Evolutionary conservation across 2,888 invertebrate species (phyloP), one percentile per base, ranked within the genome.

Genomic region (Elysia crispata): DNA sequence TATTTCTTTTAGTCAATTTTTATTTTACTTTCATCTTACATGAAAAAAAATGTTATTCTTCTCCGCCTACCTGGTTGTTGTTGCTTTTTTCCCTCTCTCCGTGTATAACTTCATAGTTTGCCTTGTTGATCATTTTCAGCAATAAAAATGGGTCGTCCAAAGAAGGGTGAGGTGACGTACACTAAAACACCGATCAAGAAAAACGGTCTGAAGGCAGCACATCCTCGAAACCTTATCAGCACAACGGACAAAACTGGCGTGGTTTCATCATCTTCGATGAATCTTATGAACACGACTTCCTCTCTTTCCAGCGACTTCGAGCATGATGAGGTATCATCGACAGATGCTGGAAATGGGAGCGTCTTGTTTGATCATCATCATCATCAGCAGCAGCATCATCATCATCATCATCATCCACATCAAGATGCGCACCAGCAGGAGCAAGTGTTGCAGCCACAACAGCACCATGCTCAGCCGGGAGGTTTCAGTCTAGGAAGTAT

Each of bases 91-190:
- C n/a, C n/a, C n/a, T n/a, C n/a, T n/a, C n/a, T n/a, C n/a, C n/a
- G n/a, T n/a, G n/a, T n/a, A n/a, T n/a, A n/a, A n/a, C n/a, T n/a
- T n/a, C n/a, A n/a, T 41, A 41, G 41, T 41, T 41, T 41, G 41
- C 11, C 41, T 66, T 23, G 3, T n/a, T n/a, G n/a, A n/a, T n/a
- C n/a, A n/a, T n/a, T n/a, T n/a, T n/a, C n/a, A 89, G 89, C 89
- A 33, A 89, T 89, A 81, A 89, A 89, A 70, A 89, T 89, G 89
- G 89, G 89, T 30, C 82, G 89, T 50, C 89, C 89, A n/a, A 89
- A 87, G 83, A 89, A 89, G 81, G 81, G 74, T 23, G 83, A 79
- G 28, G 20, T 66, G 3, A 20, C 64, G 20, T 41, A 41, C 41
- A 41, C 74, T 0, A 79, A 79, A 41, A 64, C 79, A 0, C 8